Evolutionary conservation across 2,888 invertebrate species (phyloP), one percentile per base, ranked within the genome.

Genomic region (Nasonia oneida): DNA sequence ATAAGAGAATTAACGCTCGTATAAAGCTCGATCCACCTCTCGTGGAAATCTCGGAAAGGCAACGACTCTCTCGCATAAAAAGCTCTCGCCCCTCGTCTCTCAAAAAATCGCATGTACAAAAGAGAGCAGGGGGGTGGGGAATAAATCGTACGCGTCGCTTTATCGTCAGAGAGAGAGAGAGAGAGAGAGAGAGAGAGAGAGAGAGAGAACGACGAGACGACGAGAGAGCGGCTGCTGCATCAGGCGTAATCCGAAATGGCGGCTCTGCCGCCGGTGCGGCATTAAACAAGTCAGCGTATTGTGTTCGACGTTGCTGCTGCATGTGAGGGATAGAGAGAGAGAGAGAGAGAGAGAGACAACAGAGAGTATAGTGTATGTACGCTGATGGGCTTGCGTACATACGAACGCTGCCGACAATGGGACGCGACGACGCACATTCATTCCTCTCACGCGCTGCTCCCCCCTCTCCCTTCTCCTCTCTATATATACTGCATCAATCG

Each of bases 381-480:
- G 39, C 50, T 53, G 47, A 53, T 67, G 76, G 12, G 47, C 29
- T 73, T 73, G 81, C 67, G 53, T 71, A 15, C 39, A 12, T 76
- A 42, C 39, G 29, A 78, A 33, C 67, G 14, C 33, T 23, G 29
- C 37, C 47, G 47, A 81, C 77, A 81, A 85, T 81, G 33, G 37
- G 42, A 57, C 76, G 64, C 78, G 67, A 23, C 61, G 61, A 77
- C 71, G 85, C 81, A 61, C 81, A 71, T 81, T 81, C 71, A 83
- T 83, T 84, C 64, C 88, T 84, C 79, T 87, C 88, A 84, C 87
- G 67, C 70, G 73, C 70, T 33, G 76, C 79, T 57, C 82, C 15
- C 67, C 84, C 15, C 67, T 53, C 70, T 81, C 74, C 78, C 57
- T 15, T 15, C 33, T 50, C 33, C 84, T 42, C 18, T 18, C 50